Percentiles rank a stretch among this genome's conserved stretches.
Conservation (phyloP, 2,888 invertebrate species). For the Apamea epomidion region DNA sequence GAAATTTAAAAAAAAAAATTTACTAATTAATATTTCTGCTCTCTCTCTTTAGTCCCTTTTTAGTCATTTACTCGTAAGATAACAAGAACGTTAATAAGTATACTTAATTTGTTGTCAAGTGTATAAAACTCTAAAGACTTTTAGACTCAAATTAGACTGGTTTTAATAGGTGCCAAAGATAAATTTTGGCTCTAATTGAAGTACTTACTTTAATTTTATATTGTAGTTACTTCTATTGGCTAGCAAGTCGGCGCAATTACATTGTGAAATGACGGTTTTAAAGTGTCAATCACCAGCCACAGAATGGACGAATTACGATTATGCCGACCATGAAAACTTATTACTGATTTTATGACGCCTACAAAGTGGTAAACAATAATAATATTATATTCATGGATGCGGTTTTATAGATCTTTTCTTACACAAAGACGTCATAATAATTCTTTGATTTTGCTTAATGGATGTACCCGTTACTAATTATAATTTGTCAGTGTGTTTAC, state of each 20-base stretch:
- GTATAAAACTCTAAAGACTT: not conserved
- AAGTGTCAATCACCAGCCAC: slow-evolving; percentile 40
- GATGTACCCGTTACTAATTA: slow-evolving; percentile 28
- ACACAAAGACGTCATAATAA: slow-evolving; percentile 26
- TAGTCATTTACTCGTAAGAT: not conserved
- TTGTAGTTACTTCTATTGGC: not conserved
- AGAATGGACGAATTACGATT: slow-evolving; percentile 44
- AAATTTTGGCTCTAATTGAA: not conserved
- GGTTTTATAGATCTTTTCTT: slow-evolving; percentile 9
- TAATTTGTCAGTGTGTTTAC: slow-evolving; percentile 11
- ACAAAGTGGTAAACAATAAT: slow-evolving; percentile 53
- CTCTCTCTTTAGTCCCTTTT: not conserved
- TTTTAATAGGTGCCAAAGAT: not conserved
- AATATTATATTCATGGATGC: slow-evolving; percentile 10
- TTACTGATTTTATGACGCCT: slow-evolving; percentile 50
- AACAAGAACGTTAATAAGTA: not conserved
- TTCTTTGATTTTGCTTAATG: slow-evolving; percentile 31
- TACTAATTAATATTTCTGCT: not conserved
- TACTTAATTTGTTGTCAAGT: not conserved
- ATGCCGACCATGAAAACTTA: slow-evolving; percentile 46
- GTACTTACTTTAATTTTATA: slow-evolving; percentile 1
- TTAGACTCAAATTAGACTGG: not conserved
- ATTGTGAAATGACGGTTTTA: slow-evolving; percentile 15
- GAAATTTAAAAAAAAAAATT: too few species aligned
- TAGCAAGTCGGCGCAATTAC: slow-evolving; percentile 8